Evolutionary conservation across 2,113 vertebrate genomes (phyloP).

Genomic region (Coptodon bakossiorum): DNA sequence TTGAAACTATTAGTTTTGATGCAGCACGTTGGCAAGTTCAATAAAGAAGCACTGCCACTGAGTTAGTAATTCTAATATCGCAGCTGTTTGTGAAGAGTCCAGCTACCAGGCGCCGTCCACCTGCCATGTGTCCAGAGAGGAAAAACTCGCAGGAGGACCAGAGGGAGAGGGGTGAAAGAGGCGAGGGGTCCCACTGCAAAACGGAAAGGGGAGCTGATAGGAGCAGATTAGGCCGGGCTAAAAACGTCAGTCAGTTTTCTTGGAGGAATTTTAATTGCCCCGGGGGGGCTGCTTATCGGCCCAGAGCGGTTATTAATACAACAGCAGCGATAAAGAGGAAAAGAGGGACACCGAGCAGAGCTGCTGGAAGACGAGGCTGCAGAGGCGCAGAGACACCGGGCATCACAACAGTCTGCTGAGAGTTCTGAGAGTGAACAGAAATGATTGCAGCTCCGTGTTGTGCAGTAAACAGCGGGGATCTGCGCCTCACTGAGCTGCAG

Average conservation of each 20-base stretch:
- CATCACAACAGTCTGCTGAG: background rate
- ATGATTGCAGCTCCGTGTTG: background rate
- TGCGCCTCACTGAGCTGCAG: background rate
- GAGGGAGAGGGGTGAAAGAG: conserved; percentile 1
- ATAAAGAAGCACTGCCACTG: background rate
- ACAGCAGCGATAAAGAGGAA: conserved; percentile 53
- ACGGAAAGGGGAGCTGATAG: conserved; percentile 63
- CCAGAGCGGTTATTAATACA: conserved; percentile 66
- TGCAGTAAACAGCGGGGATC: background rate
- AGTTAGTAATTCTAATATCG: background rate
- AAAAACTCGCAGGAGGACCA: background rate
- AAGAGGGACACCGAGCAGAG: background rate
- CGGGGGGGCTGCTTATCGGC: conserved; percentile 55
- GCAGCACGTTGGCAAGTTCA: background rate
- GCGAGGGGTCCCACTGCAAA: conserved; percentile 27
- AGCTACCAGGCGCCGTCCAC: background rate
- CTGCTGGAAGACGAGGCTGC: background rate
- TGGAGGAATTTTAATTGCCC: conserved; percentile 73
- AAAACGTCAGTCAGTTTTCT: conserved; percentile 63
- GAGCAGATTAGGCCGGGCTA: conserved; percentile 58
- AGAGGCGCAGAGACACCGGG: background rate
- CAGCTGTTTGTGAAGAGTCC: background rate
- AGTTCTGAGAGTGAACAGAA: background rate
- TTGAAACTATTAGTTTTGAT: background rate
- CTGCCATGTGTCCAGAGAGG: conserved; percentile 22